Evolutionary conservation across 2,797 vertebrate genomes (phyloP), one percentile per base, ranked within the genome.

Genomic region (Periophthalmus magnuspinnatus): DNA sequence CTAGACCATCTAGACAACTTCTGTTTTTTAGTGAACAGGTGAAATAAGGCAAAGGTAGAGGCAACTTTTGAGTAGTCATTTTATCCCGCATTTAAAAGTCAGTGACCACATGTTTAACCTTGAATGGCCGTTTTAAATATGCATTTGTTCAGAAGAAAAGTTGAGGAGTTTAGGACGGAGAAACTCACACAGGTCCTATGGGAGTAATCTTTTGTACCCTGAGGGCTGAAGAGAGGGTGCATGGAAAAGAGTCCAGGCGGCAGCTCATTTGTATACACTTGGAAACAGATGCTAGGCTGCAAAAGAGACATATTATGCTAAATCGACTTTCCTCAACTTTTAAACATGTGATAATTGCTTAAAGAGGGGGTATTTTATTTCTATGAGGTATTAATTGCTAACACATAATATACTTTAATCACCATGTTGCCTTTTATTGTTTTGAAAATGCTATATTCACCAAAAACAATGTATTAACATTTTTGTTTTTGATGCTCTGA

Each of bases 191-290:
- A 13, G 83, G 76, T 90, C 83, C 82, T 81, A 10, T 32, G 21
- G 76, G 83, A 80, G 83, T 80, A 85, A 86, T 81, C 54, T 86
- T 83, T 67, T 77, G 45, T 71, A 78, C 83, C 86, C 74, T 54
- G 78, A 82, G 89, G 86, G 81, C 21, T 10, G 22, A 36, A 34
- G 28, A 48, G 41, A 64, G n/a, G 9, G 34, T 2, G n/a, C 6
- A 45, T 79, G 82, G 65, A 71, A 88, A 81, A 80, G 48, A 69
- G 68, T 71, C 79, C 74, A 71, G 87, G 88, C 85, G 81, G 78
- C 81, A 79, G 71, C 84, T 91, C 87, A 91, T 94, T 93, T 90
- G 82, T 90, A 91, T 93, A 93, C 86, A 87, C 90, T 88, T 88
- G 19, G 75, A 90, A 93, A 88, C 90, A 92, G 90, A 92, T 92